phyloP scores from a whole-genome alignment of 2,113 vertebrate species.

The Datnioides undecimradiatus region DNA sequence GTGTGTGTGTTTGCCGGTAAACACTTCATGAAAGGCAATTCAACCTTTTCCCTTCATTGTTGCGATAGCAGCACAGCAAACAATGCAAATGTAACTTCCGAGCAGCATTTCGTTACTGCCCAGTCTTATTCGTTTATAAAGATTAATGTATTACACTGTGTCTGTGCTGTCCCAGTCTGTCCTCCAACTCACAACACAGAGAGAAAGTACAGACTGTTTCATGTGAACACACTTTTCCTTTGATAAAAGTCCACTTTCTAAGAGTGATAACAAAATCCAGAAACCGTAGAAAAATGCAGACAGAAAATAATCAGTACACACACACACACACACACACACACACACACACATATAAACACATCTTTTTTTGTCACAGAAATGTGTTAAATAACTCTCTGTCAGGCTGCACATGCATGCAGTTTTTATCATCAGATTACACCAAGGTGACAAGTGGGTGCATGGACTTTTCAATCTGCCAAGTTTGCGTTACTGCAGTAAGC shows the following conservation, averaged over 20 bases:
- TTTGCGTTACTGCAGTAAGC: not conserved
- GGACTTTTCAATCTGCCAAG: constrained; percentile 10
- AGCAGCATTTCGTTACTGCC: constrained; percentile 29
- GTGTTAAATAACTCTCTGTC: constrained; percentile 53
- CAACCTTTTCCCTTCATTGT: constrained; percentile 73
- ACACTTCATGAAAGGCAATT: constrained; percentile 71
- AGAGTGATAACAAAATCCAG: constrained; percentile 17
- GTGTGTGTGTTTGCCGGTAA: constrained; percentile 48
- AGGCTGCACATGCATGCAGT: constrained; percentile 48
- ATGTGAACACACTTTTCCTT: constrained; percentile 29
- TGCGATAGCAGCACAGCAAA: constrained; percentile 41
- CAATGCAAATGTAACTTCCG: constrained; percentile 54
- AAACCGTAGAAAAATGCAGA: not conserved
- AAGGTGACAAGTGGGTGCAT: constrained; percentile 35
- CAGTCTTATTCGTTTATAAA: constrained; percentile 44
- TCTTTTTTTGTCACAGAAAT: constrained; percentile 9
- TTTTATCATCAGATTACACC: constrained; percentile 47
- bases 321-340: not conserved
- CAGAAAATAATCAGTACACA: not conserved
- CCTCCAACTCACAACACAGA: constrained; percentile 6
- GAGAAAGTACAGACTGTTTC: constrained; percentile 56
- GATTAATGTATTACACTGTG: constrained; percentile 49
- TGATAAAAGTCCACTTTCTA: constrained; percentile 18
- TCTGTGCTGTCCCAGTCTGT: constrained; percentile 17
- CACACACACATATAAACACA: not conserved